Conservation (phyloP, 2,888 invertebrate species). For the Limnephilus lunatus region DNA sequence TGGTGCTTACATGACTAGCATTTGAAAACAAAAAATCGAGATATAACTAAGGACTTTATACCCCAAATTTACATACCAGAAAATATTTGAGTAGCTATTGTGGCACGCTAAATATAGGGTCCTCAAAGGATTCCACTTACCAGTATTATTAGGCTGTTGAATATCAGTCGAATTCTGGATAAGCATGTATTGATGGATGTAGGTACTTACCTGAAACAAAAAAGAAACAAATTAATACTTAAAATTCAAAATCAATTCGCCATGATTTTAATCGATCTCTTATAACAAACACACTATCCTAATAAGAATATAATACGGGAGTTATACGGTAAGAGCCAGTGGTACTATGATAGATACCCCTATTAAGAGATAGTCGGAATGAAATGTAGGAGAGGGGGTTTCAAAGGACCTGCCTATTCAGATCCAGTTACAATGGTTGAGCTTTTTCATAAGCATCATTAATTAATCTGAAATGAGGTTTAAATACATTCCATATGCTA, state of each 20-base stretch:
- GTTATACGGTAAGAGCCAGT: too few relatives aligned
- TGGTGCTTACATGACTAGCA: not conserved
- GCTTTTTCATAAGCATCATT: too few relatives aligned
- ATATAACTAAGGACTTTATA: not conserved
- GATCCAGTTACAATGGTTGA: not conserved
- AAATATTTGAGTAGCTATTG: not conserved
- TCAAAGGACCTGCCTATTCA: not conserved
- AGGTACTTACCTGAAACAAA: conserved; percentile 2
- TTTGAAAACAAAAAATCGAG: not conserved
- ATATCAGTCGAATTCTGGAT: not conserved
- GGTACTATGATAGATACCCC: too few relatives aligned
- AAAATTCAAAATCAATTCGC: not conserved
- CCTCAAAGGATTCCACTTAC: not conserved
- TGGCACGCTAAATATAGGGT: not conserved
- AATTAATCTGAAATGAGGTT: too few relatives aligned
- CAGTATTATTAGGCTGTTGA: not conserved
- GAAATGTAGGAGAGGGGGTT: too few relatives aligned
- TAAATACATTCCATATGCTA: too few relatives aligned
- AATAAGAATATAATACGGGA: too few relatives aligned
- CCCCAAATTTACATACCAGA: not conserved
- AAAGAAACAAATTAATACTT: not conserved
- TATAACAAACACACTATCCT: too few relatives aligned
- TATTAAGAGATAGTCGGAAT: too few relatives aligned
- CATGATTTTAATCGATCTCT: not conserved
- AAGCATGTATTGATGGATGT: not conserved